Base-by-base conservation (phyloP, 2,888 invertebrate species). In the Drosophila lutescens region DNA sequence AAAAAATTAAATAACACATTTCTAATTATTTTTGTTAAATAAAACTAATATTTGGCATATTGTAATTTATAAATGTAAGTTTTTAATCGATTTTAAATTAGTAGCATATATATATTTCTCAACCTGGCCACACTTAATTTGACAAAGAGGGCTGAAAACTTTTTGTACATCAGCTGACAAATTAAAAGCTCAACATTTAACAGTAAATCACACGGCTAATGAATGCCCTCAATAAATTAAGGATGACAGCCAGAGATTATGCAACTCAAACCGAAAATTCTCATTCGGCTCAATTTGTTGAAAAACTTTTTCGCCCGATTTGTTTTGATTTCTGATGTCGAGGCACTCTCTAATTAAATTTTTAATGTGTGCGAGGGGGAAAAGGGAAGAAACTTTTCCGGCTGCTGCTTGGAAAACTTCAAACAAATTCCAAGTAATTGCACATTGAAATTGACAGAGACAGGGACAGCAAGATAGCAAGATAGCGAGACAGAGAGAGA, bases 401-500 rank as follows among this genome's bases (percentile, higher is more conserved):
- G 32, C 57, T 56, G 65, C 79, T 30, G 63, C 54, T 63, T 61
- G 41, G 53, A 69, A 60, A 79, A 77, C 86, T 79, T 79, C 79
- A 85, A 87, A 77, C 79, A 83, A 85, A 85, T 82, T 83, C 60
- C 86, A 85, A 87, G 88, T 85, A 87, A 87, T 85, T 87, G 88
- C 82, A 74, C 86, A 75, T 81, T 71, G 68, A 79, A 86, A 80
- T 80, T 78, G 79, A 69, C 71, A 69, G 71, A 40, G 70, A 34
- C 43, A 56, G 67, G 20, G 12, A 40, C n/a, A 40, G 34, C 4
- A n/a, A 17, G 6, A 36, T 1, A n/a, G 30, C 13, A 38, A 51
- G 44, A 38, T 10, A 26, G 50, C 54, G 53, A 54, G 17, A 54
- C 26, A 36, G 30, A 58, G 6, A 4, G 10, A 34, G 43, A 38